phyloP scores from a whole-genome alignment of 2,797 vertebrate genomes.

The Rhabdophis nuchalis region DNA sequence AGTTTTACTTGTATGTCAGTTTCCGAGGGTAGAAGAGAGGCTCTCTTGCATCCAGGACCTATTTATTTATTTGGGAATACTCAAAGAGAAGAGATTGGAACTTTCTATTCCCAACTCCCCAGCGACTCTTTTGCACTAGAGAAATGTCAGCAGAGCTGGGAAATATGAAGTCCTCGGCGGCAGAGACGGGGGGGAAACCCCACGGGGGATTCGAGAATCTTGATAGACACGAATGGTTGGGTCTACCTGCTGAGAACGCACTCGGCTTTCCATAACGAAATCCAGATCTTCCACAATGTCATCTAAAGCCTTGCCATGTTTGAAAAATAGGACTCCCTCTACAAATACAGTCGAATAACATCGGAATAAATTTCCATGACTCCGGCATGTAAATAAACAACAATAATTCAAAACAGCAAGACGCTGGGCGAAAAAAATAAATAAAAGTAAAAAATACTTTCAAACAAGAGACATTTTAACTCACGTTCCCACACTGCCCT shows the following conservation, averaged over 20 bases:
- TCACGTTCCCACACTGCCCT: neutral
- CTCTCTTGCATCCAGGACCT: neutral
- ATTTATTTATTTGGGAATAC: neutral
- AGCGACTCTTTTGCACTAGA: neutral
- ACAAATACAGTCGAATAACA: slow-evolving; percentile 8
- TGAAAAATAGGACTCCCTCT: neutral
- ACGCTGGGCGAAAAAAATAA: neutral
- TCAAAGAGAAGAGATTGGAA: neutral
- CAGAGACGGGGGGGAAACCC: neutral
- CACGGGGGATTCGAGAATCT: neutral
- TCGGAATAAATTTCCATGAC: slow-evolving; percentile 12
- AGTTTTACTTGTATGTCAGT: neutral
- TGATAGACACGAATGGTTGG: neutral
- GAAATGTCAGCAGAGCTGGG: neutral
- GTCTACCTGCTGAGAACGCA: neutral
- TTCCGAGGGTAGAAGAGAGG: neutral
- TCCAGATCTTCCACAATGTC: neutral
- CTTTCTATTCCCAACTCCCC: neutral
- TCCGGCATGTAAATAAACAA: neutral
- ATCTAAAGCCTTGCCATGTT: neutral
- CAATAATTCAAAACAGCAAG: neutral
- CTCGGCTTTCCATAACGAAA: neutral
- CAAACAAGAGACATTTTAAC: neutral
- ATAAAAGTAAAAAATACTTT: neutral
- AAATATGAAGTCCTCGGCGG: neutral